Base-by-base conservation (phyloP, 2,113 vertebrate genomes). In the Prinia subflava region DNA sequence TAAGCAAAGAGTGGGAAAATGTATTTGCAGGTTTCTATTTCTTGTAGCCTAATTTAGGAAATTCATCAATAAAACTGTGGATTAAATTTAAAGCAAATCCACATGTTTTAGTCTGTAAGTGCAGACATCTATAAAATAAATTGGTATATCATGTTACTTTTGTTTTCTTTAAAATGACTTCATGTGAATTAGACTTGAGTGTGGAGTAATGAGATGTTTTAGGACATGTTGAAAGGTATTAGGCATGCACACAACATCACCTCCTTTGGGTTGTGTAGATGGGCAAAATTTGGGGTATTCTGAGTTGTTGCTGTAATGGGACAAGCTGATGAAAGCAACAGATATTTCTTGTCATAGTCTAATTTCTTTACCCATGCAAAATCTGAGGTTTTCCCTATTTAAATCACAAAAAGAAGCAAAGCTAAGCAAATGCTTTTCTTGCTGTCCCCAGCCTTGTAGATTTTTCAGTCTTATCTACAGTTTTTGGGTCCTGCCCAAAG, bases 81-180 rank as follows among this genome's bases (percentile, higher is more conserved):
- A 71, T 86, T 44, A 83, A 93, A 93, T 92, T 94, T 77, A 91
- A 94, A 93, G 35, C 82, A 87, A 89, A 82, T 82, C 57, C 88
- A 68, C 56, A 77, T 82, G 59, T 65, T 86, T 90, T 55, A 56
- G 42, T 81, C 67, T 79, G 41, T 79, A 79, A 91, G 82, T 86
- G 67, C 60, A 84, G 82, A 77, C 64, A 76, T 65, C 60, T 60
- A 50, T 86, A 83, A 88, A 90, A 73, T 64, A 70, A 85, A 87
- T 90, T 42, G n/a, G 5, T 76, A 2, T 76, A 95, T 96, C 74
- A 6, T 62, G 55, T 93, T 96, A 59, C 90, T 92, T 92, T 85
- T 93, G 90, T 86, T 94, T 95, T 89, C 90, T 95, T 94, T 88
- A 50, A 82, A 83, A 79, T 85, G 47, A 90, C 60, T 90, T 95